Evolutionary conservation across 2,888 invertebrate species (phyloP).

Genomic region (Netelia fuscicornis): DNA sequence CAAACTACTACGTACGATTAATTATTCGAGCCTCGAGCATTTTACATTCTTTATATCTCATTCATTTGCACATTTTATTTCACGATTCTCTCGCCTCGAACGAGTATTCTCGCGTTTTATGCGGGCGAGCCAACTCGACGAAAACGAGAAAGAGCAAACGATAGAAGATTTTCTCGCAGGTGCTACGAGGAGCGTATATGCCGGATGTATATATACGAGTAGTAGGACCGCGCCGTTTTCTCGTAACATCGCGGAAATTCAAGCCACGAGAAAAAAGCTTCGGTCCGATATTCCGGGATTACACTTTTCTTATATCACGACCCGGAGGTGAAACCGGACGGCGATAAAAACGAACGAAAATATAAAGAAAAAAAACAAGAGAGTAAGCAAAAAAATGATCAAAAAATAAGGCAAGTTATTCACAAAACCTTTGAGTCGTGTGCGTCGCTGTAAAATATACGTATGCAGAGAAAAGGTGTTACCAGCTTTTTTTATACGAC

Average conservation of each 20-base stretch:
- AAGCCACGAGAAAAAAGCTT: conserved; percentile 25
- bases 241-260: conserved; percentile 18
- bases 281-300: conserved; percentile 37
- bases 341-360: conserved; percentile 9
- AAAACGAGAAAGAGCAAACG: conserved; percentile 49
- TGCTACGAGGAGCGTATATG: background rate
- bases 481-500: conserved; percentile 18
- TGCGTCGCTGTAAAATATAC: background rate
- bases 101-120: background rate
- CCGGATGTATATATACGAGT: background rate
- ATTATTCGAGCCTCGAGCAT: background rate
- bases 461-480: background rate
- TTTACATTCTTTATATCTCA: background rate
- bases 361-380: conserved; percentile 5
- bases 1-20: background rate
- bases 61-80: background rate
- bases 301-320: background rate
- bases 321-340: background rate
- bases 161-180: conserved; percentile 17
- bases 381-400: background rate
- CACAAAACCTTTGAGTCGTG: background rate
- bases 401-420: background rate
- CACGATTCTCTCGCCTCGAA: background rate
- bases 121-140: background rate
- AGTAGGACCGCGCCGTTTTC: background rate